Conservation (phyloP, 2,113 vertebrate genomes). For the Tragelaphus strepsiceros region DNA sequence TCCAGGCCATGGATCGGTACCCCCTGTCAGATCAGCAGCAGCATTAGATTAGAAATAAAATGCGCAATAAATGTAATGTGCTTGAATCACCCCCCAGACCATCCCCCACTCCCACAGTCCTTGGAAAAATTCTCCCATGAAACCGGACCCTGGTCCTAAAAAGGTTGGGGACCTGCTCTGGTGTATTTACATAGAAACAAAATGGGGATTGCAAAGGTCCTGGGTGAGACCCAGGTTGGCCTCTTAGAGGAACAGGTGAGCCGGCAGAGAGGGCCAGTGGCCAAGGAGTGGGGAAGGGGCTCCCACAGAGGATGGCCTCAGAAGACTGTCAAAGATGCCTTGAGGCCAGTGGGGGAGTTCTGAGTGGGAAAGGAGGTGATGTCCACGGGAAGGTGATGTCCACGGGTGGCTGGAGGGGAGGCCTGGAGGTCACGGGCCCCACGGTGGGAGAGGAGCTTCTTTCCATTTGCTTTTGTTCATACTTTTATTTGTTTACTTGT, state of each 20-base stretch:
- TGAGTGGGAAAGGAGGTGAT: not conserved
- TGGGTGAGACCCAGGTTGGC: not conserved
- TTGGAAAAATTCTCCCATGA: not conserved
- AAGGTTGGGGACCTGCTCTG: not conserved
- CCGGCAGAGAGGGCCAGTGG: not conserved
- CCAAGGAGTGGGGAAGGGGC: no score
- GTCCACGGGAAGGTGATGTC: not conserved
- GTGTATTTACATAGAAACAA: not conserved
- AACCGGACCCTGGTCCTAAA: not conserved
- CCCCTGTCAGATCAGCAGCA: not conserved
- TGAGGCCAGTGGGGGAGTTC: not conserved
- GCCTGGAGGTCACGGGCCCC: not conserved
- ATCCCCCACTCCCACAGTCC: not conserved
- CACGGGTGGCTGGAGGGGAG: not conserved
- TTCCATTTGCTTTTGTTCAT: not conserved
- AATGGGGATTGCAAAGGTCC: not conserved
- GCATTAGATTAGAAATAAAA: not conserved
- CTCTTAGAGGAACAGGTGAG: not conserved
- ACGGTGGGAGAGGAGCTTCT: not conserved
- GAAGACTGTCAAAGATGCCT: not conserved
- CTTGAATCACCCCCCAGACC: not conserved
- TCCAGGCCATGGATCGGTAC: not conserved
- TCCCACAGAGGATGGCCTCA: rapidly evolving
- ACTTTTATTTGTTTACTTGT: not conserved
- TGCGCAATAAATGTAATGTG: not conserved